phyloP scores from a whole-genome alignment of 2,888 invertebrate species.

The Chymomyza caudatula region DNA sequence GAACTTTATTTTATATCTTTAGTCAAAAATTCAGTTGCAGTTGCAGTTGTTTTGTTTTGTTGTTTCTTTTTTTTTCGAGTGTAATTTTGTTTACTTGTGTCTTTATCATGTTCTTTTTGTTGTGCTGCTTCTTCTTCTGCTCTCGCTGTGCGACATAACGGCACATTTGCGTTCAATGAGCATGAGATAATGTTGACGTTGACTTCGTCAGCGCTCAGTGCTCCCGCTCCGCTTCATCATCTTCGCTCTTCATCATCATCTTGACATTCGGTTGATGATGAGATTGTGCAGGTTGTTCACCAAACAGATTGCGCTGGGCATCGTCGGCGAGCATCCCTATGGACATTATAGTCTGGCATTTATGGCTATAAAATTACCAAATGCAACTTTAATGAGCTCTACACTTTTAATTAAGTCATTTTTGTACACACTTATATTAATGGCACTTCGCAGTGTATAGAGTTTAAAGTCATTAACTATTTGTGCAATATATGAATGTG shows the following conservation, averaged over 20 bases:
- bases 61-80: background rate
- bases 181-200: conserved; percentile 59
- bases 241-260: background rate
- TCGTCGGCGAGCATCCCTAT: background rate
- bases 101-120: background rate
- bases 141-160: conserved; percentile 59
- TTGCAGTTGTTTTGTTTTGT: conserved; percentile 13
- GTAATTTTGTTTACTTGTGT: conserved; percentile 4
- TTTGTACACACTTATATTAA: conserved; percentile 14
- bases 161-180: conserved; percentile 69
- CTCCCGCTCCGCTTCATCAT: background rate
- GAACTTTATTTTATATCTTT: background rate
- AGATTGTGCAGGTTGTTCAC: background rate
- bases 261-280: background rate
- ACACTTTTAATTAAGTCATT: conserved; percentile 58
- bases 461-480: background rate
- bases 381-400: conserved; percentile 49
- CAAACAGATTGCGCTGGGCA: background rate
- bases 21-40: conserved; percentile 21
- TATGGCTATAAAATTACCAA: background rate
- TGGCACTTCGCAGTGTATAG: background rate
- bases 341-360: background rate
- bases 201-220: background rate
- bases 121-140: conserved; percentile 13
- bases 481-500: background rate